Conservation (phyloP, 1,140 invertebrate species). For the Nylanderia fulva region DNA sequence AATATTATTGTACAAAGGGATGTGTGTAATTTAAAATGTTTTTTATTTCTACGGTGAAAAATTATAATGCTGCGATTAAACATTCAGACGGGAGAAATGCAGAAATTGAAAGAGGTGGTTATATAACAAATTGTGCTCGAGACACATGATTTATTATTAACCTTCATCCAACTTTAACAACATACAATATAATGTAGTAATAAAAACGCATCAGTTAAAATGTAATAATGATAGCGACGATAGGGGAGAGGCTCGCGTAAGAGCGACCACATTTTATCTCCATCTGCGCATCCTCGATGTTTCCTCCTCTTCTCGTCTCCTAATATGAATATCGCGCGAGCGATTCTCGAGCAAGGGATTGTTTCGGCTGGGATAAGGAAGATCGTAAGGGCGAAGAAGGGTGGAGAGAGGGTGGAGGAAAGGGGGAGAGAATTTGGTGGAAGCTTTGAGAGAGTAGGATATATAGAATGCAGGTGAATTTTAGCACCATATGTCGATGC, state of each 20-base stretch:
- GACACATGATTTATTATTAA: conserved; percentile 85
- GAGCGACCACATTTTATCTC: conserved; percentile 68
- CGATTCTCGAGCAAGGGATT: conserved; percentile 60
- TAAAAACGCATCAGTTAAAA: conserved; percentile 84
- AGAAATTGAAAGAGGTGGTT: conserved; percentile 64
- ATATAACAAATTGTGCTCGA: conserved; percentile 85
- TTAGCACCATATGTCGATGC: conserved; percentile 70
- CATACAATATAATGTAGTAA: conserved; percentile 86
- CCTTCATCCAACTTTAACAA: conserved; percentile 86
- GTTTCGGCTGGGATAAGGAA: conserved; percentile 9
- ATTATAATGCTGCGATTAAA: conserved; percentile 16
- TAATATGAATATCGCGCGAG: conserved; percentile 58
- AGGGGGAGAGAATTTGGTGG: neutral
- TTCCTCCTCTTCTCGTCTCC: conserved; percentile 42
- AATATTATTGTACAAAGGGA: neutral
- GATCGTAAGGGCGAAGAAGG: neutral
- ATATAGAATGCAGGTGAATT: conserved; percentile 64
- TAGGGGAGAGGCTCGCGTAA: conserved; percentile 67
- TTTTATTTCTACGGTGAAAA: neutral
- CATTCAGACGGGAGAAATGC: conserved; percentile 11
- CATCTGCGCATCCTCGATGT: conserved; percentile 64
- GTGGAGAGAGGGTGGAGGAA: neutral
- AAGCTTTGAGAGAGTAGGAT: conserved; percentile 63
- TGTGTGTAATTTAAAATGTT: neutral
- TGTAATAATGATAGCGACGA: conserved; percentile 83